phyloP scores from a whole-genome alignment of 2,888 invertebrate genomes.

The Amiota minor region DNA sequence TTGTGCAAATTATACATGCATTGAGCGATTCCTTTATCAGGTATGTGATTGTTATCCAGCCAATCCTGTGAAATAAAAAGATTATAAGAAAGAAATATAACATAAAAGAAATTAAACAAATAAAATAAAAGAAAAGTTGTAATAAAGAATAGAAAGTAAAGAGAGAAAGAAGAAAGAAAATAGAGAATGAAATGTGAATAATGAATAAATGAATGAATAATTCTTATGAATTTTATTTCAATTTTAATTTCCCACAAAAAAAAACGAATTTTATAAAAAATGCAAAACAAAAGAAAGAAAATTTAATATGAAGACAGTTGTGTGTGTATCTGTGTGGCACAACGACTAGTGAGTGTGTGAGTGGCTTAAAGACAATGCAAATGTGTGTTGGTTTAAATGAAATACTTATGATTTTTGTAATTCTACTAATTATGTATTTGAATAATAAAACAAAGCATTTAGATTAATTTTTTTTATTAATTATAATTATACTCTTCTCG shows the following conservation, averaged over 20 bases:
- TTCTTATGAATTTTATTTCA: background rate
- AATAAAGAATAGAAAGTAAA: slow-evolving; percentile 35
- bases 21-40: slow-evolving; percentile 73
- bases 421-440: too few relatives aligned
- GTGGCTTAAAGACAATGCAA: slow-evolving; percentile 32
- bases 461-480: too few relatives aligned
- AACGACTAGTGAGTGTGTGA: slow-evolving; percentile 21
- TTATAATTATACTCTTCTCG: too few relatives aligned
- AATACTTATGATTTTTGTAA: too few relatives aligned
- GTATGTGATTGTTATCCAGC: slow-evolving; percentile 73
- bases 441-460: too few relatives aligned
- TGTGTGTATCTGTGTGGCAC: background rate
- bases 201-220: slow-evolving; percentile 24
- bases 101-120: slow-evolving; percentile 46
- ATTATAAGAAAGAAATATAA: slow-evolving; percentile 39
- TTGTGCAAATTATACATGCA: slow-evolving; percentile 74
- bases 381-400: too few relatives aligned
- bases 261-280: slow-evolving; percentile 21
- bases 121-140: slow-evolving; percentile 50
- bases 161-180: slow-evolving; percentile 9
- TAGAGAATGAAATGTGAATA: slow-evolving; percentile 9
- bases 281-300: background rate
- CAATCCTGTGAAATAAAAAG: slow-evolving; percentile 72
- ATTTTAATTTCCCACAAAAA: background rate
- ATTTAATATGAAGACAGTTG: background rate